Evolutionary conservation across 2,888 invertebrate genomes (phyloP).

Genomic region (Aethes cnicana): DNA sequence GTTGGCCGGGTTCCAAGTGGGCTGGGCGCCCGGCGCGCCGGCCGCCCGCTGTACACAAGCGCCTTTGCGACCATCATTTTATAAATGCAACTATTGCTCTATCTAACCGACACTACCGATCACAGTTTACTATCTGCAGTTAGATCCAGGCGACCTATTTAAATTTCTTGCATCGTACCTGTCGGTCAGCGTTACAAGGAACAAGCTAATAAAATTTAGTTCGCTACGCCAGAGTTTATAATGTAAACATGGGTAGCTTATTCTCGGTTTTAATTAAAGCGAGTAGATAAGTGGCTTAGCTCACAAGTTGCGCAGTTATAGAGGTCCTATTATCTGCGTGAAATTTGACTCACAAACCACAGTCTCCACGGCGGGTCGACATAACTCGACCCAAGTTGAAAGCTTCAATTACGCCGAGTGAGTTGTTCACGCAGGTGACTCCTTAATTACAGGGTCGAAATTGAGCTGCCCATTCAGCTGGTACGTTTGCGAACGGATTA

Average conservation of each 20-base stretch:
- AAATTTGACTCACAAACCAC: slow-evolving; percentile 77
- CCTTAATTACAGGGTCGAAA: slow-evolving; percentile 77
- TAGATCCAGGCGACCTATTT: slow-evolving; percentile 39
- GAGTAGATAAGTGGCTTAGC: slow-evolving; percentile 51
- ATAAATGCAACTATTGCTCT: slow-evolving; percentile 59
- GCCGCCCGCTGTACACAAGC: slow-evolving; percentile 40
- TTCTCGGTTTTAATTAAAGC: slow-evolving; percentile 73
- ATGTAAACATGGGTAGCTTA: slow-evolving; percentile 53
- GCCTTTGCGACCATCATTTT: slow-evolving; percentile 43
- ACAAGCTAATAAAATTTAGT: slow-evolving; percentile 29
- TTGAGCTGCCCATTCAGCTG: slow-evolving; percentile 78
- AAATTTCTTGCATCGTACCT: slow-evolving; percentile 20
- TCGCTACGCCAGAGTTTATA: slow-evolving; percentile 44
- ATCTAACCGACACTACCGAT: slow-evolving; percentile 38
- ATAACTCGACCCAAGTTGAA: slow-evolving; percentile 76
- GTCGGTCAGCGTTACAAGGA: slow-evolving; percentile 7
- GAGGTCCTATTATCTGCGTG: slow-evolving; percentile 73
- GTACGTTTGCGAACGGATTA: slow-evolving; percentile 75
- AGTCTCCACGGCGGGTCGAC: slow-evolving; percentile 64
- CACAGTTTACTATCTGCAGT: slow-evolving; percentile 34
- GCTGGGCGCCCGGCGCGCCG: slow-evolving; percentile 57
- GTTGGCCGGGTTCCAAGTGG: slow-evolving; percentile 70
- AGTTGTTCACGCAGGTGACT: slow-evolving; percentile 81
- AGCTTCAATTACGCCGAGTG: slow-evolving; percentile 78
- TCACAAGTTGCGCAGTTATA: slow-evolving; percentile 69